phyloP scores from a whole-genome alignment of 2,797 vertebrate genomes.

The Manis javanica region DNA sequence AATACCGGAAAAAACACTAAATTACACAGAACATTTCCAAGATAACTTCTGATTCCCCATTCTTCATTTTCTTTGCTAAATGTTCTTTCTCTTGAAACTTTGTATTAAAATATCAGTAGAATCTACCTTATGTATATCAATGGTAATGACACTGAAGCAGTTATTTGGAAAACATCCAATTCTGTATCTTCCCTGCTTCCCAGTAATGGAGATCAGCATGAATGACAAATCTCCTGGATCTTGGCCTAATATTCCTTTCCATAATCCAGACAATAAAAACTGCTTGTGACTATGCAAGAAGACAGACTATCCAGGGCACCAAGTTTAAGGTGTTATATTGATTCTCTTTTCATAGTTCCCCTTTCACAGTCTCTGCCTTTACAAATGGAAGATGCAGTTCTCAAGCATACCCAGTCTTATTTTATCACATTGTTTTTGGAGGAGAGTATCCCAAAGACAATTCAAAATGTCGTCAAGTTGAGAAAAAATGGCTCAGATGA shows the following conservation, averaged over 20 bases:
- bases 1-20: constrained; percentile 64
- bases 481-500: not conserved
- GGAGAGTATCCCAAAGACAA: not conserved
- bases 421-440: not conserved
- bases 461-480: not conserved
- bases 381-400: not conserved
- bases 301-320: not conserved
- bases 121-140: constrained; percentile 49
- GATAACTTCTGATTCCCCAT: constrained; percentile 16
- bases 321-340: not conserved
- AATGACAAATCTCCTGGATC: not conserved
- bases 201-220: not conserved
- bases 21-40: constrained; percentile 60
- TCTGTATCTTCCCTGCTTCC: not conserved
- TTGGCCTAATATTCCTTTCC: not conserved
- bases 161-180: not conserved
- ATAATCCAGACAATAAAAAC: not conserved
- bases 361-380: not conserved
- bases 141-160: not conserved
- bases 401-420: not conserved
- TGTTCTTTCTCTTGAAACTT: not conserved
- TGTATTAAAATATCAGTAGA: constrained; percentile 18
- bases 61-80: constrained; percentile 44
- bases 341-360: not conserved
- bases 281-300: not conserved